Evolutionary conservation across 53 echinoderm and acorn worm genomes (phyloP).

Genomic region (Echinometra lucunter): DNA sequence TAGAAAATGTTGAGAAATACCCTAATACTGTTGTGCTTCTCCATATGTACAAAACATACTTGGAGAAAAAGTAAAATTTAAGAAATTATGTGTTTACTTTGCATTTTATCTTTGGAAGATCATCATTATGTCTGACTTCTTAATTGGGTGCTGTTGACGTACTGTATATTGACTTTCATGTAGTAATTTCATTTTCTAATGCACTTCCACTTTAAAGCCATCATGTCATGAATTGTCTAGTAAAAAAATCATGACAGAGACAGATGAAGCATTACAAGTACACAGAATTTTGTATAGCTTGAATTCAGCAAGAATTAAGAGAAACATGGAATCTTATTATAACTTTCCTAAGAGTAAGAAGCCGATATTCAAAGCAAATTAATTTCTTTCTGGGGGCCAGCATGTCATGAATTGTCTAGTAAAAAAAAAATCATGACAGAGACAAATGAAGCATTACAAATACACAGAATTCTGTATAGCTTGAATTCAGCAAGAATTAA

Average conservation of each 20-base stretch:
- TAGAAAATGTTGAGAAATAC: no score
- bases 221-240: background rate
- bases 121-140: no score
- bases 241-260: background rate
- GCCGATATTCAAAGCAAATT: background rate
- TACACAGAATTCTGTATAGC: background rate
- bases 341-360: background rate
- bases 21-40: no score
- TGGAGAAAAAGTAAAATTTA: no score
- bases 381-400: no score
- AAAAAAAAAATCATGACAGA: background rate
- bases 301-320: background rate
- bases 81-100: no score
- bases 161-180: no score
- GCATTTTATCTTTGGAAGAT: no score
- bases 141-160: no score
- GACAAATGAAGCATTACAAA: background rate
- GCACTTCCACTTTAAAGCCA: no score
- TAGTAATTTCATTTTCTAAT: no score
- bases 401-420: background rate
- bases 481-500: background rate
- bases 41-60: no score
- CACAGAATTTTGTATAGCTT: background rate
- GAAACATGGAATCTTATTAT: background rate
- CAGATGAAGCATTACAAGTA: background rate